Percentiles rank a stretch among this genome's conserved stretches.
Evolutionary conservation across 2,888 invertebrate species (phyloP).

Genomic region (Balanococcus diminutus): DNA sequence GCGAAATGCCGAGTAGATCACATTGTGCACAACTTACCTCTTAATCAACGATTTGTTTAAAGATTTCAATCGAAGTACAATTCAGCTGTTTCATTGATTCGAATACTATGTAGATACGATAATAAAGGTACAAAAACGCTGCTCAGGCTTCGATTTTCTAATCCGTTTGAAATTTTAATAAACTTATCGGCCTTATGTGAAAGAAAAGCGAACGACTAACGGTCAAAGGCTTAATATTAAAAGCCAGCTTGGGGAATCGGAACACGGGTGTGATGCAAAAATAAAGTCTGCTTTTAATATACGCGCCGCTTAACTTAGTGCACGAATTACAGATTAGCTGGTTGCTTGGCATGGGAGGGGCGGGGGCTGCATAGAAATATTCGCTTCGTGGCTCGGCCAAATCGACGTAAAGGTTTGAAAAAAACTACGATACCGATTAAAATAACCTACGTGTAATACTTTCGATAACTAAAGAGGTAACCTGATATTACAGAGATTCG

Average conservation of each 20-base stretch:
- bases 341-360: not conserved
- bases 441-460: not conserved
- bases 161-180: conserved; percentile 14
- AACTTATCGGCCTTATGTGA: not conserved
- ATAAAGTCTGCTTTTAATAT: not conserved
- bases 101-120: no score
- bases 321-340: not conserved
- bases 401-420: not conserved
- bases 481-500: not conserved
- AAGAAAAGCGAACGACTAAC: not conserved
- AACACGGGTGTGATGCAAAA: not conserved
- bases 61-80: no score
- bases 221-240: conserved; percentile 20
- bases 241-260: no score
- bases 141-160: not conserved
- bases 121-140: not conserved
- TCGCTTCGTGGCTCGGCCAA: no score
- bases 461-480: not conserved
- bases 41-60: no score
- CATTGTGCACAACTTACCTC: no score
- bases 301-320: not conserved
- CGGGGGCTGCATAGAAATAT: no score
- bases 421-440: not conserved
- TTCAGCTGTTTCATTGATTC: no score
- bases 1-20: no score